phyloP scores from a whole-genome alignment of 1,140 invertebrate species.

The Seison nebaliae region DNA sequence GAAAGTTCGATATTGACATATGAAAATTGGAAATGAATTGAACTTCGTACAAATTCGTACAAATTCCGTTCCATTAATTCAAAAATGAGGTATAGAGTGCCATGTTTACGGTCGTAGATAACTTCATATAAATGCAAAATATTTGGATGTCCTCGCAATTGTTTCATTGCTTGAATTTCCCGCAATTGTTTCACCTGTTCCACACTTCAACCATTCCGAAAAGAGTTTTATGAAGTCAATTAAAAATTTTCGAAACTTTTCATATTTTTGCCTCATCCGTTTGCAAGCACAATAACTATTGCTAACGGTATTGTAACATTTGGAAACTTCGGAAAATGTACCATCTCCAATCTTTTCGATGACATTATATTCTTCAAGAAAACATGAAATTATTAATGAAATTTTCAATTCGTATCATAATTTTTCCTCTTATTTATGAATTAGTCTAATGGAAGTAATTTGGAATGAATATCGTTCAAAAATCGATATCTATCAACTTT shows the following conservation, averaged over 20 bases:
- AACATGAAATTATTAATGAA: background rate
- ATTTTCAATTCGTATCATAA: too few relatives aligned
- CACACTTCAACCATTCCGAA: conserved; percentile 21
- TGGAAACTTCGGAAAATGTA: conserved; percentile 41
- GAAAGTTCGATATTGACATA: background rate
- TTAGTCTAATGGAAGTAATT: too few relatives aligned
- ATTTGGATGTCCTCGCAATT: conserved; percentile 35
- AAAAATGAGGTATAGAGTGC: conserved; percentile 36
- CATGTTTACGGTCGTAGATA: conserved; percentile 33
- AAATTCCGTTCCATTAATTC: conserved; percentile 44
- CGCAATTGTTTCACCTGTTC: conserved; percentile 34
- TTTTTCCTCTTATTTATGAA: too few relatives aligned
- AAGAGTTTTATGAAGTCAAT: background rate
- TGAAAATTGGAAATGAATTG: conserved; percentile 13
- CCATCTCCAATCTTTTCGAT: conserved; percentile 35
- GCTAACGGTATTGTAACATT: conserved; percentile 35
- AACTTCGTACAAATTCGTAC: conserved; percentile 36
- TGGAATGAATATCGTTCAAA: too few relatives aligned
- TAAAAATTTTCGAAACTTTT: conserved; percentile 24
- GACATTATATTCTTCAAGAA: conserved; percentile 34
- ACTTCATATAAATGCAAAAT: conserved; percentile 37
- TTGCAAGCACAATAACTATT: conserved; percentile 37
- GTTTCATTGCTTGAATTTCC: conserved; percentile 36
- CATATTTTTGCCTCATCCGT: conserved; percentile 37
- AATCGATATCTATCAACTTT: too few relatives aligned